These are phyloP conservation scores for Oenanthe oenanthe DNA, from an alignment of 2,113 vertebrate species.

Conservation along the genomic window DNA sequence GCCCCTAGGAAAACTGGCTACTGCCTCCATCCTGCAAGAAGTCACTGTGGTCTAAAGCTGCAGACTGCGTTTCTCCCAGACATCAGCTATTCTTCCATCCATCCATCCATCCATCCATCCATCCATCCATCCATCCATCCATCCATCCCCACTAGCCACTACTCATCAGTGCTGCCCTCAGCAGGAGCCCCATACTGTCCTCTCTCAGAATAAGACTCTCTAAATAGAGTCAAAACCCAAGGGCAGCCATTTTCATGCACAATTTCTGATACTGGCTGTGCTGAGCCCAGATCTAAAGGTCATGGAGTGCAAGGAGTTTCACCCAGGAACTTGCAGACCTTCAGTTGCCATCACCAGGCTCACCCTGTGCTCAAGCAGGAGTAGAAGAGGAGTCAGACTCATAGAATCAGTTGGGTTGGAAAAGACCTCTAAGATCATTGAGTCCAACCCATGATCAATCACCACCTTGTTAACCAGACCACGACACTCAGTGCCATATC, in stretches of 20 bases:
- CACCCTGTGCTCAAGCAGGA: background rate
- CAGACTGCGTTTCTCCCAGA: background rate
- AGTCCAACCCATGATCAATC: background rate
- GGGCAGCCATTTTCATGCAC: background rate
- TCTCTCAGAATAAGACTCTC: background rate
- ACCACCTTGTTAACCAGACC: background rate
- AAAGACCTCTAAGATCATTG: background rate
- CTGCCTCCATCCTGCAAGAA: background rate
- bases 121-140: too few species aligned
- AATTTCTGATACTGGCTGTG: background rate
- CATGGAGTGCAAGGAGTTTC: background rate
- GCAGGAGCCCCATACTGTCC: background rate
- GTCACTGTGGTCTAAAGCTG: background rate
- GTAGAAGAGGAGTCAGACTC: background rate
- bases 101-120: background rate
- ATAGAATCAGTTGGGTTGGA: background rate
- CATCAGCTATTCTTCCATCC: background rate
- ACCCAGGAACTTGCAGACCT: background rate
- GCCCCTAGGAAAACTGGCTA: background rate
- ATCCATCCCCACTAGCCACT: background rate
- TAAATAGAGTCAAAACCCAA: background rate
- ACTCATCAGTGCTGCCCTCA: background rate
- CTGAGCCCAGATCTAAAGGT: background rate
- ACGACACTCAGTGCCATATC: background rate
- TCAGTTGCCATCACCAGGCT: accelerated